phyloP scores from a whole-genome alignment of 2,113 vertebrate species.

The Crotalus horridus region DNA sequence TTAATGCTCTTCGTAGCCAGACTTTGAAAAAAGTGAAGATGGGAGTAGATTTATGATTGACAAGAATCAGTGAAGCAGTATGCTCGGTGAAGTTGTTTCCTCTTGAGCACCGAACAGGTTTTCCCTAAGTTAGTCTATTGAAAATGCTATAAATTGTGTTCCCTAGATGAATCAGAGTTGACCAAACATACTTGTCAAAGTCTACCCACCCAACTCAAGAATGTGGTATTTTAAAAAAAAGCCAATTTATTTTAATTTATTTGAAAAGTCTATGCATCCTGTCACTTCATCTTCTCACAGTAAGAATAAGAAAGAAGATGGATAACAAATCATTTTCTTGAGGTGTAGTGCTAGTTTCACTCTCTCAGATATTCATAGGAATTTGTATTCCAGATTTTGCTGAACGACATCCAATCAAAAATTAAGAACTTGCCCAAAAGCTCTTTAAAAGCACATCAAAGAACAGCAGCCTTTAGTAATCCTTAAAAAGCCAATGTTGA shows the following conservation, averaged over 20 bases:
- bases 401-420: background rate
- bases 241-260: background rate
- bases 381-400: background rate
- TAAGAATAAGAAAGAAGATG: background rate
- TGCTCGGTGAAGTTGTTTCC: background rate
- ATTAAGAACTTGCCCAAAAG: background rate
- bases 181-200: background rate
- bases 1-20: background rate
- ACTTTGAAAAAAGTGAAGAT: background rate
- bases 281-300: background rate
- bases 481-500: background rate
- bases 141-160: background rate
- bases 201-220: background rate
- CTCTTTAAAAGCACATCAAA: background rate
- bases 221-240: background rate
- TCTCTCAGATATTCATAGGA: background rate
- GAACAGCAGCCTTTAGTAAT: background rate
- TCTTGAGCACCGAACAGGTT: background rate
- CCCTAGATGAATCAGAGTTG: background rate
- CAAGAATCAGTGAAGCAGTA: background rate
- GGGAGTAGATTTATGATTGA: background rate
- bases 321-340: background rate
- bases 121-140: background rate
- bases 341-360: background rate
- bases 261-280: background rate